Base-by-base conservation (phyloP, 2,113 vertebrate species). In the Odontophorus gujanensis region DNA sequence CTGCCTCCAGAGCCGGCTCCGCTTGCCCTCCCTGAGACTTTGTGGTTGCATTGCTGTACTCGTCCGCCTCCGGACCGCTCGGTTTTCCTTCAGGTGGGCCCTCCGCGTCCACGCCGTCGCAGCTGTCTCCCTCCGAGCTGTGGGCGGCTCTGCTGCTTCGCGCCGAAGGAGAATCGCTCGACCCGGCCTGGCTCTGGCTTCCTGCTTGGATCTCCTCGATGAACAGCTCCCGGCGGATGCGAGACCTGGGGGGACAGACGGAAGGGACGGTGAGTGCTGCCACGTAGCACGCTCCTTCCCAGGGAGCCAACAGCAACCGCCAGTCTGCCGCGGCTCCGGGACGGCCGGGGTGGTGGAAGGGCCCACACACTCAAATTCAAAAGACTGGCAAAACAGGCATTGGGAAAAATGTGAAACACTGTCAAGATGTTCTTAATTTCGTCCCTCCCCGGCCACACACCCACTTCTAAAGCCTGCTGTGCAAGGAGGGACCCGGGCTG, bases 201-300 rank as follows among this genome's bases (percentile, higher is more conserved):
- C 98, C 98, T 32, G 99, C 99, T 97, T 99, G 99, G 95, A 99
- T 99, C 97, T 99, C 99, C 95, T 99, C 99, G 28, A 99, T 99
- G 96, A 99, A 99, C 83, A 99, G 98, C 96, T 99, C 99, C 85
- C 99, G 98, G 79, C 99, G 98, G 95, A 99, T 99, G 91, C 99
- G 99, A 97, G 99, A 99, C 98, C 99, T 99, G 81, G 1, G 71
- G 61, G 61, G 87, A 97, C 67, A 97, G 8, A 81, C 73, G 47
- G 32, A 40, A 92, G 14, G 58, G n/a, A 18, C 20, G 19, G 47
- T 84, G 38, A 91, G 63, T 28, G 9, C 9, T 0, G 26, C 75
- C 15, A 58, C 6, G 16, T 26, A 19, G 43, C 53, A 45, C 22
- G 12, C 32, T 11, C 40, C 42, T 58, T 43, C 40, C n/a, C 16